phyloP scores from a whole-genome alignment of 2,888 invertebrate genomes.

The Catocala fraxini region DNA sequence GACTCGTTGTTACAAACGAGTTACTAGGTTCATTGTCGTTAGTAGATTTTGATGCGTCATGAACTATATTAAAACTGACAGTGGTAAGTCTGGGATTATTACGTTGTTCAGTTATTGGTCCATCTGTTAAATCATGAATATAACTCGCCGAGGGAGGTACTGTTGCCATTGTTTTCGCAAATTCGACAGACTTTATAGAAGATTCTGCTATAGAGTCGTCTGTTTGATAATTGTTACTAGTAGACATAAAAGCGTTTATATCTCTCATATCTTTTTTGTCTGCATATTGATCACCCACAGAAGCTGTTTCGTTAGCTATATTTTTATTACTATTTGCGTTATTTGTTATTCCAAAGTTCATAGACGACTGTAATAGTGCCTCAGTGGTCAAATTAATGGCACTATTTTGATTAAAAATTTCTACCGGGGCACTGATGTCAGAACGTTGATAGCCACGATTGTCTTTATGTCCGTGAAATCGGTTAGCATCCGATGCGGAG shows the following conservation, averaged over 20 bases:
- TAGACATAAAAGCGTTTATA: conserved; percentile 34
- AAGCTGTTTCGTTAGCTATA: conserved; percentile 21
- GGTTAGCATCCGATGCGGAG: conserved; percentile 35
- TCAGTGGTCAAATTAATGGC: conserved; percentile 24
- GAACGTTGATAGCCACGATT: conserved; percentile 19
- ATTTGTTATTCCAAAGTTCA: conserved; percentile 17
- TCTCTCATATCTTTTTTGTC: conserved; percentile 23
- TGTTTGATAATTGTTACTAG: conserved; percentile 67
- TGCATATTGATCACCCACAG: conserved; percentile 9
- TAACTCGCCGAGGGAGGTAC: conserved; percentile 64
- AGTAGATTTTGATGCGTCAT: conserved; percentile 63
- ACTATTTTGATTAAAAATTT: conserved; percentile 11
- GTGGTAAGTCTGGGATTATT: conserved; percentile 72
- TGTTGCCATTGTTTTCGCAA: conserved; percentile 48
- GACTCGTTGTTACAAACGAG: conserved; percentile 53
- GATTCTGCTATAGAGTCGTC: conserved; percentile 71
- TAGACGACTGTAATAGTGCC: conserved; percentile 12
- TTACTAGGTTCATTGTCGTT: conserved; percentile 60
- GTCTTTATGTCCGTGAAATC: conserved; percentile 26
- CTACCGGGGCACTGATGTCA: conserved; percentile 12
- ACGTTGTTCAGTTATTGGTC: conserved; percentile 57
- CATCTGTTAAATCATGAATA: conserved; percentile 63
- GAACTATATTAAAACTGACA: conserved; percentile 78
- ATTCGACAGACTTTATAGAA: conserved; percentile 63
- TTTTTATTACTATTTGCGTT: conserved; percentile 21